Base-by-base conservation (phyloP, 2,113 vertebrate species). In the Falco punctatus region DNA sequence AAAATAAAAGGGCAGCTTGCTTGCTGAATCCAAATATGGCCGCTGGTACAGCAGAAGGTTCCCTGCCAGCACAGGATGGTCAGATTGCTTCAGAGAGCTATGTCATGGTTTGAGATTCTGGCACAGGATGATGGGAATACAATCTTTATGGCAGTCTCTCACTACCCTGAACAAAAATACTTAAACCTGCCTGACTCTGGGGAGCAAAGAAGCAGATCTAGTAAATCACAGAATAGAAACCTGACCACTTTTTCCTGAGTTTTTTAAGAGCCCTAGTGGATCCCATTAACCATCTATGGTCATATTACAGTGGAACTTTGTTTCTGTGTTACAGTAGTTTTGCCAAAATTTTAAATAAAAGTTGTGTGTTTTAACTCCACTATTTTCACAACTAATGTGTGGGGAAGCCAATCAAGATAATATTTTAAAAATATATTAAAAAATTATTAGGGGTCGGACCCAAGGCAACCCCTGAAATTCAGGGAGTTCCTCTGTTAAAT, bases 1-100 rank as follows among this genome's bases (percentile, higher is more conserved):
- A 94, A 97, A 97, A 96, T 97, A 97, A 81, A 61, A 81, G 32
- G 44, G 32, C 42, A 59, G 18, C n/a, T 55, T 38, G 46, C 83
- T 81, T 57, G 26, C 81, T 81, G 69, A 61, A 61, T 73, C 83
- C 86, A 82, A 83, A 35, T 71, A 49, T 5, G 82, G 92, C 42
- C 55, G 18, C 77, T 74, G 44, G 81, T 49, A 27, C 9, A 48
- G 84, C 23, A 15, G 42, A 16, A 33, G n/a, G 44, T 24, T 57
- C 23, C 33, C 77, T 65, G 72, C 49, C 32, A 46, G 33, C 48
- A 20, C 10, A 11, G 49, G 26, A 15, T 35, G 17, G 40, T 44
- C 38, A 10, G 5, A 30, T 51, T 42, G 48, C 69, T 72, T n/a
- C 40, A 21, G 44, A 21, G 38, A 78, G 38, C 61, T 54, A 4